Evolutionary conservation across 35 echinoderm and acorn worm genomes (phyloP).

Genomic region (Eucidaris tribuloides): DNA sequence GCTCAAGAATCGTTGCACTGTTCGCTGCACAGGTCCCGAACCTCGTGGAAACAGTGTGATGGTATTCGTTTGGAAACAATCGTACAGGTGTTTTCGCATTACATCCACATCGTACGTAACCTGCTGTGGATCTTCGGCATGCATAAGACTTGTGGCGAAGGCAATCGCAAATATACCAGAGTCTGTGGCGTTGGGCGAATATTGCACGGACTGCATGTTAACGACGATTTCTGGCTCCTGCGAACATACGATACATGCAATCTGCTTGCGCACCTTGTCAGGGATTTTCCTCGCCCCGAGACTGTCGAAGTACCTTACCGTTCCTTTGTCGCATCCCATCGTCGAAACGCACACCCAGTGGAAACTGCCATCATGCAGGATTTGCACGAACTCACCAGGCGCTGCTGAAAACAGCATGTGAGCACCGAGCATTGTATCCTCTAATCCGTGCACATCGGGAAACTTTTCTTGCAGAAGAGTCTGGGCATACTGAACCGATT

Average conservation of each 20-base stretch:
- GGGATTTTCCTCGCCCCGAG: background rate
- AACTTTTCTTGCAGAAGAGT: background rate
- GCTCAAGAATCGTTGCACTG: background rate
- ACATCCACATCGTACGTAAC: background rate
- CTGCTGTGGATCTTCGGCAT: background rate
- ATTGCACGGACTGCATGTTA: background rate
- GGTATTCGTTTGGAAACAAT: background rate
- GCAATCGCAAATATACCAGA: background rate
- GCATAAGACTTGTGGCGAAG: background rate
- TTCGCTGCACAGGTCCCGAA: background rate
- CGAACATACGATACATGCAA: background rate
- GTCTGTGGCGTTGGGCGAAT: background rate
- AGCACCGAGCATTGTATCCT: background rate
- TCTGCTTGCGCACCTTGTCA: conserved; percentile 3
- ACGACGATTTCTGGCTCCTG: background rate
- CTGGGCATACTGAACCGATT: background rate
- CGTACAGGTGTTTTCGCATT: background rate
- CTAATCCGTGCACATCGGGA: background rate
- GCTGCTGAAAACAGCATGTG: conserved; percentile 13
- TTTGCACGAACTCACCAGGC: background rate
- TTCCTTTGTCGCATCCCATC: background rate
- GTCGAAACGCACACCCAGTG: conserved; percentile 8
- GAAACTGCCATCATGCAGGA: conserved; percentile 10
- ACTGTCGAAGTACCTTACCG: background rate
- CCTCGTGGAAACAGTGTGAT: background rate